Evolutionary conservation across 2,888 invertebrate species (phyloP).

Genomic region (Nephrotoma guestfalica): DNA sequence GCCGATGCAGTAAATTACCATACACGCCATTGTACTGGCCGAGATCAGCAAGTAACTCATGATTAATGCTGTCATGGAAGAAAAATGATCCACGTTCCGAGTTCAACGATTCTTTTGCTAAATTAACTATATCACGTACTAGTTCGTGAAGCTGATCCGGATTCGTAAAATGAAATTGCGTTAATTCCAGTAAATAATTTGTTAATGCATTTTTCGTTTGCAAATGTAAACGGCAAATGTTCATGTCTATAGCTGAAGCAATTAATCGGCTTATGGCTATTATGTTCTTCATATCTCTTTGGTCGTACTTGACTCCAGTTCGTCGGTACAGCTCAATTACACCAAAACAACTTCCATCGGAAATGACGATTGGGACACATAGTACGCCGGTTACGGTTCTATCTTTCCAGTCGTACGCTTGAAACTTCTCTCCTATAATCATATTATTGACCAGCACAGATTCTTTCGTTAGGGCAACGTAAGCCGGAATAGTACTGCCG

Average conservation of each 20-base stretch:
- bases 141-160: not conserved
- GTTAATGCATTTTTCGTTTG: conserved; percentile 30
- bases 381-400: conserved; percentile 28
- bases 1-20: not conserved
- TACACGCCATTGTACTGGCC: not conserved
- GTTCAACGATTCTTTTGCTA: not conserved
- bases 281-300: conserved; percentile 25
- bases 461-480: conserved; percentile 41
- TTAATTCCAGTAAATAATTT: conserved; percentile 28
- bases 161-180: conserved; percentile 18
- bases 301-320: not conserved
- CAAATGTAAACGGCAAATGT: conserved; percentile 24
- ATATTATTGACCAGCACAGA: conserved; percentile 38
- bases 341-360: conserved; percentile 27
- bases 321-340: conserved; percentile 29
- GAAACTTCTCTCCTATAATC: conserved; percentile 32
- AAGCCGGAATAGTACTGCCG: conserved; percentile 39
- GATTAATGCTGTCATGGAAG: not conserved
- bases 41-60: not conserved
- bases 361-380: conserved; percentile 32
- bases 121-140: not conserved
- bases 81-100: not conserved
- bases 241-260: conserved; percentile 32
- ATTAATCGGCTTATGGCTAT: conserved; percentile 31
- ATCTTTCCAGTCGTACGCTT: conserved; percentile 25